A percentile compares a stretch with the other conserved stretches of the same genome.
phyloP scores from a whole-genome alignment of 2,888 invertebrate species.

The Plebejus anna region DNA sequence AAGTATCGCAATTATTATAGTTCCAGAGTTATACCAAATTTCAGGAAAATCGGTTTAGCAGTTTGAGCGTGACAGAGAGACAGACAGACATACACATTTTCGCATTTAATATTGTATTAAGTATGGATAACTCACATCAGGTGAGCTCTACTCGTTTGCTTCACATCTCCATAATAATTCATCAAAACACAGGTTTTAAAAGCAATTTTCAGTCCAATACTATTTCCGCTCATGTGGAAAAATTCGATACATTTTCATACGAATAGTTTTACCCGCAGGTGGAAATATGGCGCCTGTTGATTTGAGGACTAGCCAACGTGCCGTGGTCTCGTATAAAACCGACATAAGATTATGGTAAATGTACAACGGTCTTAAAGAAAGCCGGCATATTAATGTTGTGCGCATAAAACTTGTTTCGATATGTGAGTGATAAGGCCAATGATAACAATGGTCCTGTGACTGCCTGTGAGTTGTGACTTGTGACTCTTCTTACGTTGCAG shows the following conservation, averaged over 20 bases:
- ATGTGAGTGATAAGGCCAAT: no score
- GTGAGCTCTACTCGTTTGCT: neutral
- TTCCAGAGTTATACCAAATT: neutral
- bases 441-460: no score
- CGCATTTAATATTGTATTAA: no score
- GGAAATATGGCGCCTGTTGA: neutral
- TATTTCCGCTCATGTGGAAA: conserved; percentile 6
- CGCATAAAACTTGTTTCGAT: no score
- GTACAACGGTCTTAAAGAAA: no score
- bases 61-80: no score
- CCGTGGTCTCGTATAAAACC: neutral
- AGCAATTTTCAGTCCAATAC: conserved; percentile 15
- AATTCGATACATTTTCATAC: conserved; percentile 7
- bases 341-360: no score
- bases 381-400: no score
- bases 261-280: neutral
- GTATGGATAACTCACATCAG: neutral
- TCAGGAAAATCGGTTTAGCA: neutral
- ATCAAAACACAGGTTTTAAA: neutral
- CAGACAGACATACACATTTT: no score
- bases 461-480: no score
- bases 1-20: neutral
- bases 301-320: neutral
- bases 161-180: neutral
- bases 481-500: no score